phyloP scores from a whole-genome alignment of 2,113 vertebrate species.

The Pan paniscus region DNA sequence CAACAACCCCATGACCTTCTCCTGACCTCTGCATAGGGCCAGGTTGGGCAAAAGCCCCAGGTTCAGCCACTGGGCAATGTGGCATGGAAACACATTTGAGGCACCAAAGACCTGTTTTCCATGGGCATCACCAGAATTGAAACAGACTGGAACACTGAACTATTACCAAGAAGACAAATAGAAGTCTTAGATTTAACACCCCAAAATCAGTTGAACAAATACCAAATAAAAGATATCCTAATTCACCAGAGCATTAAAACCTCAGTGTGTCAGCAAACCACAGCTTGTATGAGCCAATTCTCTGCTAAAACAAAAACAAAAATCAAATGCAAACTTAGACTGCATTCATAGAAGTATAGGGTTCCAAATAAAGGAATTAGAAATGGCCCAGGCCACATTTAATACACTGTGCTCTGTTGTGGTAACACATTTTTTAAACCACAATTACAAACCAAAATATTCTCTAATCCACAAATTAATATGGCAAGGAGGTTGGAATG shows the following conservation, averaged over 20 bases:
- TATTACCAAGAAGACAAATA: neutral
- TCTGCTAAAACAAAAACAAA: neutral
- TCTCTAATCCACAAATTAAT: neutral
- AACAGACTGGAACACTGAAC: neutral
- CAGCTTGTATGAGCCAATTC: neutral
- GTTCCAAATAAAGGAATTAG: neutral
- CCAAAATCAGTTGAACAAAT: neutral
- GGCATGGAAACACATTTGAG: neutral
- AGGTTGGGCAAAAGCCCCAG: neutral
- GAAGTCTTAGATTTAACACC: neutral
- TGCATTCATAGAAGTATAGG: neutral
- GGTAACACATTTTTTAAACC: neutral
- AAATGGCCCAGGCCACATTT: neutral
- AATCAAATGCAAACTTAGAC: neutral
- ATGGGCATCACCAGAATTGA: neutral
- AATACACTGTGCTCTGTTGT: neutral
- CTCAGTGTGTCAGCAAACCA: neutral
- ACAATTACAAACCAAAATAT: neutral
- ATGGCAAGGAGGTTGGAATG: neutral
- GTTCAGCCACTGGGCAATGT: neutral
- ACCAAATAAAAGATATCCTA: neutral
- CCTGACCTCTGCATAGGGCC: conserved; percentile 26
- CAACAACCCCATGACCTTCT: conserved; percentile 5
- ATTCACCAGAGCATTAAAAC: neutral
- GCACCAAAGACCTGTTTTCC: neutral